phyloP scores from a whole-genome alignment of 1,140 invertebrate species.

The Coptotermes formosanus region DNA sequence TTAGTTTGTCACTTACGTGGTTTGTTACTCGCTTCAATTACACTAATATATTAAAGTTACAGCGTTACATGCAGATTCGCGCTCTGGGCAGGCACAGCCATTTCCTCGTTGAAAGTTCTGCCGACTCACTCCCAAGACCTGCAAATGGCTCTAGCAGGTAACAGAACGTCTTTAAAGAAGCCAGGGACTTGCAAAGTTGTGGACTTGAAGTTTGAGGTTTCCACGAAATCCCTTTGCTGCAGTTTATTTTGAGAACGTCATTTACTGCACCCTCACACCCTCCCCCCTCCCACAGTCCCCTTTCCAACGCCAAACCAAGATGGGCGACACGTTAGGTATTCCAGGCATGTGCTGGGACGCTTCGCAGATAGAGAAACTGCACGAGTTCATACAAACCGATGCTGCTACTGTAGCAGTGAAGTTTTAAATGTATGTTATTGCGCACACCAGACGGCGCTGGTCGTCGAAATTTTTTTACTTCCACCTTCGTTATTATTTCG shows the following conservation, averaged over 20 bases:
- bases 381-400: not conserved
- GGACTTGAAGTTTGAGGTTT: constrained; percentile 15
- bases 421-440: not conserved
- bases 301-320: not conserved
- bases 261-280: not conserved
- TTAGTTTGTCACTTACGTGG: too few species aligned
- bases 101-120: not conserved
- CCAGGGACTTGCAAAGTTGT: not conserved
- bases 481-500: too few species aligned
- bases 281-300: not conserved
- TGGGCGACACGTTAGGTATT: constrained; percentile 17
- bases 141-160: constrained; percentile 4
- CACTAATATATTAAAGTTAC: too few species aligned
- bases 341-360: not conserved
- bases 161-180: not conserved
- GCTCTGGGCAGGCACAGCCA: not conserved
- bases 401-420: not conserved
- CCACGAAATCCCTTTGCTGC: constrained; percentile 13
- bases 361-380: not conserved
- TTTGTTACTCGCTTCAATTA: too few species aligned
- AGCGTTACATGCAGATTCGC: too few species aligned
- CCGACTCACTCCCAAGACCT: not conserved
- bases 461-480: too few species aligned
- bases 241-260: constrained; percentile 17
- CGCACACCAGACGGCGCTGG: too few species aligned